A percentile compares a stretch with the other conserved stretches of the same genome.
Evolutionary conservation across 2,113 vertebrate species (phyloP).

Genomic region (Platichthys flesus): DNA sequence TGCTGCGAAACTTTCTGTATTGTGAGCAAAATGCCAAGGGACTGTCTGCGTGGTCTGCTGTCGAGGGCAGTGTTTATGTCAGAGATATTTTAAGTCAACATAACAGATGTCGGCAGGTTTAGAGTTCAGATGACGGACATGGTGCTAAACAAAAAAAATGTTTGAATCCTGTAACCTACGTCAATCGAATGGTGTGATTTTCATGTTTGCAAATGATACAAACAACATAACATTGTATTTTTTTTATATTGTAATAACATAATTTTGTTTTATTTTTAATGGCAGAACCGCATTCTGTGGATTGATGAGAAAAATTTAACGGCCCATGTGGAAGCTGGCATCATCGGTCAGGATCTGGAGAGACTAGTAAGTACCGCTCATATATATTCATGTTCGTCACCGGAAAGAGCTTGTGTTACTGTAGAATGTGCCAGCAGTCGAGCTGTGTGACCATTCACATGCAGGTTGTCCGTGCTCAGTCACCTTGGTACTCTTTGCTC

Average conservation of each 20-base stretch:
- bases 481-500: conserved; percentile 58
- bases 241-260: not conserved
- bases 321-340: conserved; percentile 93
- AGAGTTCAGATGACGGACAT: not conserved
- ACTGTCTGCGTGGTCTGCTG: conserved; percentile 9
- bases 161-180: conserved; percentile 25
- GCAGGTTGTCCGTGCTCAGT: conserved; percentile 32
- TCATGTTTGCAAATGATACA: conserved; percentile 5
- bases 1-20: conserved; percentile 21
- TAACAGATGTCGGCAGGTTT: conserved; percentile 2
- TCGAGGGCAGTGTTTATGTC: conserved; percentile 18
- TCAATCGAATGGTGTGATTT: conserved; percentile 7
- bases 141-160: conserved; percentile 18
- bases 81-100: conserved; percentile 44
- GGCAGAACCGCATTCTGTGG: conserved; percentile 96
- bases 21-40: conserved; percentile 27
- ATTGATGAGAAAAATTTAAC: conserved; percentile 98
- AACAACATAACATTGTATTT: not conserved
- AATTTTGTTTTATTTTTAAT: conserved; percentile 19
- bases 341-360: conserved; percentile 97
- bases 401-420: conserved; percentile 17
- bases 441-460: conserved; percentile 16
- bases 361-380: conserved; percentile 85
- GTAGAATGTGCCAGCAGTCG: conserved; percentile 12
- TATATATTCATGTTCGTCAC: conserved; percentile 35